Base-by-base conservation (phyloP, 2,113 vertebrate species). In the Serilophus lunatus region DNA sequence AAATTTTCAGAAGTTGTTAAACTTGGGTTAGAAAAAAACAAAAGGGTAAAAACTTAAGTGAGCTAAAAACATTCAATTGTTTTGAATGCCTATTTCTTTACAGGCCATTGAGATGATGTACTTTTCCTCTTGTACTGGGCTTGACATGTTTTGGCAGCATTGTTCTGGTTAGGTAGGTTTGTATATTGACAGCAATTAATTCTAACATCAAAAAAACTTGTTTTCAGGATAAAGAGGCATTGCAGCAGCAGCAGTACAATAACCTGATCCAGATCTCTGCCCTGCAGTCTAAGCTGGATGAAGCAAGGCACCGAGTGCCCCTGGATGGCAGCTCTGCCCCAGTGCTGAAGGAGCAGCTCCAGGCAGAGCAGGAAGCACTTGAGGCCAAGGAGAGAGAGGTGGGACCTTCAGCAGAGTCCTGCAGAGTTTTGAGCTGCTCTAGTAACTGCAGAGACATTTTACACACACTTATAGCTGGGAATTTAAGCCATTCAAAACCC, bases 241-340 rank as follows among this genome's bases (percentile, higher is more conserved):
- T 99, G 51, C 98, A 99, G 83, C 98, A 99, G 84, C 98, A 99
- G 84, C 98, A 98, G 82, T 97, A 98, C 92, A 97, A 97, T 14
- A 98, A 98, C 95, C 97, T 98, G 68, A 98, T 99, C 35, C 98
- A 98, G 93, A 98, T 98, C 72, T 99, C 99, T 10, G 97, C 98
- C 10, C 95, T 99, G 33, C 99, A 99, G 92, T 98, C 99, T 18
- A 98, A 98, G 66, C 63, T 98, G 63, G 98, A 99, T 76, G 99
- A 99, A 96, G 97, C 97, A 0, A 97, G 96, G 53, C 98, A 98
- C 89, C 97, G 97, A 50, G 91, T 98, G 65, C 97, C 97, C 19
- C 23, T 72, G 10, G 97, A 98, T 12, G 74, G 92, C 53, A 47
- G 29, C 3, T 68, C 63, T 60, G 96, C 98, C n/a, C 96, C 97